Evolutionary conservation across 2,797 vertebrate genomes (phyloP), one percentile per base, ranked within the genome.

Genomic region (Podarcis lilfordi): DNA sequence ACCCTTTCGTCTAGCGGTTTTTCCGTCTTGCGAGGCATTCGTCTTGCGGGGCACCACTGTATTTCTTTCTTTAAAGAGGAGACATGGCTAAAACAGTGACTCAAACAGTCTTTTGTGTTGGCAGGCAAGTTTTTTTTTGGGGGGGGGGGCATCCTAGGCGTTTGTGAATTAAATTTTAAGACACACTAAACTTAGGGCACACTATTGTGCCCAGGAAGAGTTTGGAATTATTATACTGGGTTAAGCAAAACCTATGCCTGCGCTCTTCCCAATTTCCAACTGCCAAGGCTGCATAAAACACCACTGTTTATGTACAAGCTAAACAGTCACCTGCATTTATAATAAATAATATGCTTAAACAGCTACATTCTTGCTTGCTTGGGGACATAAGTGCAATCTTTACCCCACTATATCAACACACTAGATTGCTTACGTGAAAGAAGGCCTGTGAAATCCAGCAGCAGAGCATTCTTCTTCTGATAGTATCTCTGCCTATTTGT

Each of bases 391-490:
- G 61, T 89, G 66, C 76, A 4, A 25, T 1, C 9, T 82, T 91
- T 75, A 35, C 37, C 13, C 32, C n/a, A 80, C 1, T 61, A 66
- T 45, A 45, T 29, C 75, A 77, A 66, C 17, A 45, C 27, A 17
- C 2, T 37, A 66, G 86, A 82, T 32, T 80, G 23, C n/a, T 89
- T 29, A 87, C 74, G 4, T 75, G 72, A 92, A 80, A 40, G 21
- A 89, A 64, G 6, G 86, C 2, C 0, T 6, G 81, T 86, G 71
- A 82, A 43, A 43, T 43, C 43, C 43, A 43, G 86, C 15, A 85
- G 86, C 5, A 80, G n/a, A 32, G 37, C 84, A 66, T 72, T 87
- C 43, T 88, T 93, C 88, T 66, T 35, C 79, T 1, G 8, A 64
- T 21, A 92, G 66, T 68, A 87, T 68, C 35, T 40, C 23, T 69